Percentiles rank a stretch among this genome's conserved stretches.
These are phyloP conservation scores for Trachelus tabidus DNA, from an alignment of 2,888 invertebrate genomes.

Conservation along the genomic window DNA sequence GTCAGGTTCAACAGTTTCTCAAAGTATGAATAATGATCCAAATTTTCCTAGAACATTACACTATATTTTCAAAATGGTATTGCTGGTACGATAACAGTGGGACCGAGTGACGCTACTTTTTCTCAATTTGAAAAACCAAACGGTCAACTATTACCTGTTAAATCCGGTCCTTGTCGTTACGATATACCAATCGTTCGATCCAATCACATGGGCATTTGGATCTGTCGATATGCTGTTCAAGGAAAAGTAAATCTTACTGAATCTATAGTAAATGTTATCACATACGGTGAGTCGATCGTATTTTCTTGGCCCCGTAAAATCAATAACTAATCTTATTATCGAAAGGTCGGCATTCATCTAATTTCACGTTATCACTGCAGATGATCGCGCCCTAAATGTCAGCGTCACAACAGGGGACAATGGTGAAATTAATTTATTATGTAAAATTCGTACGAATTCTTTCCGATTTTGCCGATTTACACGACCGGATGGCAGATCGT, in stretches of 20 bases:
- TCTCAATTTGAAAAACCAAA: conserved; percentile 46
- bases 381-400: conserved; percentile 26
- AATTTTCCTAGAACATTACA: neutral
- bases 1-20: neutral
- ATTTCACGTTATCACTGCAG: conserved; percentile 23
- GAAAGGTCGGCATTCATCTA: neutral
- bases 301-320: neutral
- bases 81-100: neutral
- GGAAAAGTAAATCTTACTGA: conserved; percentile 27
- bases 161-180: conserved; percentile 33
- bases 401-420: conserved; percentile 23
- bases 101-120: conserved; percentile 22
- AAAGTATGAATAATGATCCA: neutral
- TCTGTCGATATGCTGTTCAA: conserved; percentile 36
- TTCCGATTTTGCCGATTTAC: conserved; percentile 44
- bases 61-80: neutral
- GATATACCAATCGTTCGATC: conserved; percentile 34
- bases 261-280: conserved; percentile 32
- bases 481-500: conserved; percentile 41
- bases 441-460: conserved; percentile 25
- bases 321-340: neutral
- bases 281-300: conserved; percentile 35
- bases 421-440: conserved; percentile 36
- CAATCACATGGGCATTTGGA: conserved; percentile 50
- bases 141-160: conserved; percentile 30